Evolutionary conservation across 2,113 vertebrate genomes (phyloP), one percentile per base, ranked within the genome.

Genomic region (Lanius ludovicianus): DNA sequence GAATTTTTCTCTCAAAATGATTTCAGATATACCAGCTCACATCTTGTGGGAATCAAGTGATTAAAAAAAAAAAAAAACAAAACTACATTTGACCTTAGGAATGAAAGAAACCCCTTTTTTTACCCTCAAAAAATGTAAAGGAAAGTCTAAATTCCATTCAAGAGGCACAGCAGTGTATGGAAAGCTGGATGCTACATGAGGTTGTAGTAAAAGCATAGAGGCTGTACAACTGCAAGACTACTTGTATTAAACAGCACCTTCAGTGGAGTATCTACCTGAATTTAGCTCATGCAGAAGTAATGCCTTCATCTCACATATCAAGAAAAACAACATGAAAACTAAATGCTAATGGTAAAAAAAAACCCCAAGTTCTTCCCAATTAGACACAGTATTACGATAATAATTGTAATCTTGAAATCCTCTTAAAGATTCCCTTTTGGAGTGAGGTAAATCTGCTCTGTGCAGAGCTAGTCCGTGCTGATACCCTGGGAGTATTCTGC

Each of bases 381-480:
- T 49, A 79, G 57, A 46, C 35, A 90, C 31, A 69, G n/a, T 20
- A 83, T 82, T 42, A 68, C 24, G 25, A 22, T 53, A 47, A 64
- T 59, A 69, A 53, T 60, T 67, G 25, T 39, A 46, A 89, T 39
- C 44, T 49, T 49, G 33, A 94, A 95, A 91, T 78, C 62, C 52
- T 89, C 64, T 84, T 59, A 81, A 13, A 84, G 33, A 87, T 19
- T 75, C 50, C 77, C 62, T 78, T 87, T 59, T 37, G 46, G 59
- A 78, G 39, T 0, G 2, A 81, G 39, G 57, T 35, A 64, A 64
- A 83, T 50, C 64, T 87, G 56, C 52, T 63, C 69, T 50, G 50
- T n/a, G 77, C 69, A 78, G 28, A 52, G 50, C 64, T 70, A 69
- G 56, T 20, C n/a, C 28, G 22, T 57, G 44, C 44, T 62, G 75